Percentiles rank a stretch among this genome's conserved stretches.
phyloP scores from a whole-genome alignment of 2,888 invertebrate genomes.

The Patella depressa region DNA sequence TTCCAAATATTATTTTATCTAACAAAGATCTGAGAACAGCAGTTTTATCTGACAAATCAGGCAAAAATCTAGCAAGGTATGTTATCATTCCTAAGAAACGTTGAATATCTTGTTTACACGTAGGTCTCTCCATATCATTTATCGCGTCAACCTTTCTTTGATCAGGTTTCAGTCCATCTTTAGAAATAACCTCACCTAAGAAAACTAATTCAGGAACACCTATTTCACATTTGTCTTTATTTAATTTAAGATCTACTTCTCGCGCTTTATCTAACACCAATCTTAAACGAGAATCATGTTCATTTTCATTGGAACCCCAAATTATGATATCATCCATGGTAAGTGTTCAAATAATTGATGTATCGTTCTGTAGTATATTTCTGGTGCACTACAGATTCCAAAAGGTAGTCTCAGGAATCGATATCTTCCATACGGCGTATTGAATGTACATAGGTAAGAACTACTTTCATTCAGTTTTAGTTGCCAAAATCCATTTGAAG shows the following conservation, averaged over 20 bases:
- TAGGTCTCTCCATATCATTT: conserved; percentile 5
- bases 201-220: conserved; percentile 23
- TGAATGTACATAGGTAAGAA: conserved; percentile 27
- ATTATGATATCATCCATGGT: conserved; percentile 22
- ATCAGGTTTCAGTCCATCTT: conserved; percentile 19
- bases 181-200: conserved; percentile 18
- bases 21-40: conserved; percentile 9
- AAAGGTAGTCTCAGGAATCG: no score
- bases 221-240: conserved; percentile 23
- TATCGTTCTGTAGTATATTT: conserved; percentile 18
- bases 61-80: background rate
- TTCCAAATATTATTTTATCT: conserved; percentile 7
- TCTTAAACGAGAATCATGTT: conserved; percentile 14
- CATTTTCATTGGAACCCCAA: conserved; percentile 13
- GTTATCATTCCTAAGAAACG: background rate
- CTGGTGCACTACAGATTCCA: conserved; percentile 24
- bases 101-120: background rate
- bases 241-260: conserved; percentile 7
- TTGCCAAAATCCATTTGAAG: conserved; percentile 41
- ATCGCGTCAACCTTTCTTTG: background rate
- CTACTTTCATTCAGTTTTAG: conserved; percentile 21
- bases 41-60: conserved; percentile 6
- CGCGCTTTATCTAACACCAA: conserved; percentile 11
- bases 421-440: conserved; percentile 29
- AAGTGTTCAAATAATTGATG: conserved; percentile 18